Evolutionary conservation across 2,797 vertebrate species (phyloP), one percentile per base, ranked within the genome.

Genomic region (Sphenodon punctatus): DNA sequence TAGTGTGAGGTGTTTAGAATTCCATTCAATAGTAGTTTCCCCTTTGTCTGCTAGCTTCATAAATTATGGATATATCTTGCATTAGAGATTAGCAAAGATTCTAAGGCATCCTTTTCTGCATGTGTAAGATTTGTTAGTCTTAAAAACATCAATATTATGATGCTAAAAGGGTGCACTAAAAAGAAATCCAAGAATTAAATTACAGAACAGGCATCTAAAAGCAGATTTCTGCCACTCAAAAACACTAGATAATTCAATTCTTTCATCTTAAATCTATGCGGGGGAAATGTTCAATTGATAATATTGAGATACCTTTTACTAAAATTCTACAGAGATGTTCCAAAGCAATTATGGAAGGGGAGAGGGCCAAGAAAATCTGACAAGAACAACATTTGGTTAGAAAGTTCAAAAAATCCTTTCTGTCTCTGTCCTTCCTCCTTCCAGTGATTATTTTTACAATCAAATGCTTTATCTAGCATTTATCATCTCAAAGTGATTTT

Each of bases 21-120:
- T 94, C 90, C 51, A 74, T 90, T 91, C 90, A 86, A 89, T 27
- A 59, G 45, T 87, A 86, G 81, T 67, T 88, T 89, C 81, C 86
- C 80, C 84, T 93, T 89, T 89, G 87, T 89, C 87, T 87, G 63
- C 89, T 89, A 82, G 78, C 74, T 88, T 95, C 91, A 94, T 96
- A 89, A 93, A 95, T 95, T 95, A 95, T 94, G 84, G 82, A 95
- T 95, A 79, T 38, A 49, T 85, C 73, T 86, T 93, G 87, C 91
- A 94, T 92, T 94, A 93, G 87, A 93, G 91, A 94, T 94, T 92
- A 93, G 90, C 89, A 89, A 92, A 90, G 86, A 95, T 72, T 83
- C 36, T 88, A 92, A 93, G 90, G 75, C 76, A 86, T 89, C 81
- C 61, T 90, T 91, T 93, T 91, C 85, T 75, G 51, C 87, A 92